A percentile compares a stretch with the other conserved stretches of the same genome.
Evolutionary conservation across 2,888 invertebrate species (phyloP).

Genomic region (Achlya flavicornis): DNA sequence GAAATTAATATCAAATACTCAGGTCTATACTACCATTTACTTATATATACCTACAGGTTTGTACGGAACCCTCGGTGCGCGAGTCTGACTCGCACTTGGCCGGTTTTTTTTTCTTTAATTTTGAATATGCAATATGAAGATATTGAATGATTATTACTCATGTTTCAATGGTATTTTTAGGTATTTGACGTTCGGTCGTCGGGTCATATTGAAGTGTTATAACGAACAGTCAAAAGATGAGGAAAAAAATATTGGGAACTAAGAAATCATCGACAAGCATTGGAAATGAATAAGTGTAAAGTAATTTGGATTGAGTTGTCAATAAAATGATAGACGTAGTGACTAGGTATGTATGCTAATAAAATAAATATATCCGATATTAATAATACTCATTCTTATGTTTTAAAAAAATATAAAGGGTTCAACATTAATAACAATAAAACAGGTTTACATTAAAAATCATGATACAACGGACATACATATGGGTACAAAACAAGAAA

Average conservation of each 20-base stretch:
- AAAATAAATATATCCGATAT: background rate
- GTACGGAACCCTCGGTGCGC: too few species aligned
- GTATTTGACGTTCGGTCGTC: conserved; percentile 49
- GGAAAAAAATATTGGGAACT: conserved; percentile 28
- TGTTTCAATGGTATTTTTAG: conserved; percentile 49
- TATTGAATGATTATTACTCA: conserved; percentile 79
- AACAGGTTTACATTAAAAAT: too few species aligned
- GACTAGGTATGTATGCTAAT: background rate
- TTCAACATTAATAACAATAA: background rate
- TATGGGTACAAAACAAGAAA: too few species aligned
- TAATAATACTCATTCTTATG: too few species aligned
- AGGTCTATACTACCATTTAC: too few species aligned
- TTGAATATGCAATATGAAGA: conserved; percentile 76
- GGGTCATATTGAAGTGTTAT: conserved; percentile 57
- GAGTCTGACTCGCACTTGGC: too few species aligned
- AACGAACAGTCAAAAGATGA: conserved; percentile 56
- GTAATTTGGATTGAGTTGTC: conserved; percentile 4
- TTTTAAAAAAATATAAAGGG: background rate
- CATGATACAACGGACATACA: too few species aligned
- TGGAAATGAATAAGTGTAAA: conserved; percentile 8
- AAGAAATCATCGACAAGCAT: conserved; percentile 22
- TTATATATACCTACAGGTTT: too few species aligned
- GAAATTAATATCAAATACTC: too few species aligned
- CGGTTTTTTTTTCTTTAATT: conserved; percentile 58
- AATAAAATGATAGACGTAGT: background rate